Evolutionary conservation across 2,113 vertebrate genomes (phyloP).

Genomic region (Gadus macrocephalus): DNA sequence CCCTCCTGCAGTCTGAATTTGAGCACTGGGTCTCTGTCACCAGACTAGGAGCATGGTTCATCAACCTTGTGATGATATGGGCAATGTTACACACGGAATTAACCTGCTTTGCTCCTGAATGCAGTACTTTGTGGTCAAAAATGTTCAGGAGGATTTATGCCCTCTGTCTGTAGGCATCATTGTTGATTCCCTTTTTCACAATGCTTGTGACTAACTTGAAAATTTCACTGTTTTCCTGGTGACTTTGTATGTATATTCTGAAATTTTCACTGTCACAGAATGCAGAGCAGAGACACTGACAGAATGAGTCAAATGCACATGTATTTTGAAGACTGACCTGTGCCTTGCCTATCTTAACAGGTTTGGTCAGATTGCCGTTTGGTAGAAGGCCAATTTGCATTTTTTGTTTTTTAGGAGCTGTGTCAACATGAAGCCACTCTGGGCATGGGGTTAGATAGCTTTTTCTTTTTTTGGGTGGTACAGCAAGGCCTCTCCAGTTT

Average conservation of each 20-base stretch:
- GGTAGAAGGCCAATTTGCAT: no score
- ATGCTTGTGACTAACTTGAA: conserved; percentile 12
- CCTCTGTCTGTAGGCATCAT: neutral
- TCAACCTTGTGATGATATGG: neutral
- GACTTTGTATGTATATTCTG: no score
- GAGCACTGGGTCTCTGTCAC: no score
- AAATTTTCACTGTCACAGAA: no score
- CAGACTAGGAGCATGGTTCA: no score
- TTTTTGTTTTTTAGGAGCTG: neutral
- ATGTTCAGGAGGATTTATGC: neutral
- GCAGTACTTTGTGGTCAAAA: neutral
- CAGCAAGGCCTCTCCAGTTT: neutral
- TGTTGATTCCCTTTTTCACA: neutral
- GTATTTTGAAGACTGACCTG: no score
- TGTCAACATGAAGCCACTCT: conserved; percentile 27
- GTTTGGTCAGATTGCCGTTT: no score
- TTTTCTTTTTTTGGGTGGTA: conserved; percentile 8
- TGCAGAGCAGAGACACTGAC: no score
- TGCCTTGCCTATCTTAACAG: no score
- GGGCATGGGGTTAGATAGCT: conserved; percentile 19
- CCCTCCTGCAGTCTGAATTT: no score
- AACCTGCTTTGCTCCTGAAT: conserved; percentile 1
- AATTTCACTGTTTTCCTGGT: neutral
- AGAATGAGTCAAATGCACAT: no score
- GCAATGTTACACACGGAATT: conserved; percentile 9